Percentiles rank a stretch among this genome's conserved stretches.
Evolutionary conservation across 1,140 invertebrate species (phyloP).

Genomic region (Caligus rogercresseyi): DNA sequence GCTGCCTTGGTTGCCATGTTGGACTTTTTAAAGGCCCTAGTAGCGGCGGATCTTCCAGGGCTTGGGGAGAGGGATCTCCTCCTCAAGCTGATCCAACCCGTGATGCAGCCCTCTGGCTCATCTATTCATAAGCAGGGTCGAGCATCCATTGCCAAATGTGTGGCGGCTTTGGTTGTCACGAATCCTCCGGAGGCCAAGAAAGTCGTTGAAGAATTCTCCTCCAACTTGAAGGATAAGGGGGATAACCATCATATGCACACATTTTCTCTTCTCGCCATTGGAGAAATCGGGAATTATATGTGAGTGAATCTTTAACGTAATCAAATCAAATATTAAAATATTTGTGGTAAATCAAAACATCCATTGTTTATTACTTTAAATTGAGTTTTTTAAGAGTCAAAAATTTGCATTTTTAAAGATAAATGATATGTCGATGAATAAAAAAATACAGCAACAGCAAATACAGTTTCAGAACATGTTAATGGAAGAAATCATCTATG

Average conservation of each 20-base stretch:
- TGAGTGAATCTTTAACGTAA: constrained; percentile 37
- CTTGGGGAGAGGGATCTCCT: constrained; percentile 60
- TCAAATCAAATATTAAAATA: too few species aligned
- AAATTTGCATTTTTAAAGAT: too few species aligned
- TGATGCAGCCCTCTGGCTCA: background rate
- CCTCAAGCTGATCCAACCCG: constrained; percentile 44
- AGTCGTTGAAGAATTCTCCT: constrained; percentile 68
- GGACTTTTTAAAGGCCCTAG: constrained; percentile 74
- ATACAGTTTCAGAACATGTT: too few species aligned
- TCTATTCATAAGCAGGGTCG: constrained; percentile 38
- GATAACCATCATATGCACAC: constrained; percentile 54
- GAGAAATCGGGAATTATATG: constrained; percentile 87
- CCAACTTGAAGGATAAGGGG: constrained; percentile 51
- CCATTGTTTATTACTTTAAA: too few species aligned
- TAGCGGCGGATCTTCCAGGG: constrained; percentile 40
- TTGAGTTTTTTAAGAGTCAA: too few species aligned
- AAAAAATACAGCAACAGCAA: too few species aligned
- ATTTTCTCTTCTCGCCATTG: constrained; percentile 79
- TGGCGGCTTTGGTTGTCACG: constrained; percentile 70
- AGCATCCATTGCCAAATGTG: constrained; percentile 82
- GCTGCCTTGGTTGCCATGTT: constrained; percentile 69
- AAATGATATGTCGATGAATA: too few species aligned
- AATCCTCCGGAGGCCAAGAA: constrained; percentile 38
- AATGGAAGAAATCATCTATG: too few species aligned
- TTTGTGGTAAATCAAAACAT: too few species aligned